These are phyloP conservation scores for Cylloceria caligata DNA, from an alignment of 2,888 invertebrate genomes.

Conservation along the genomic window DNA sequence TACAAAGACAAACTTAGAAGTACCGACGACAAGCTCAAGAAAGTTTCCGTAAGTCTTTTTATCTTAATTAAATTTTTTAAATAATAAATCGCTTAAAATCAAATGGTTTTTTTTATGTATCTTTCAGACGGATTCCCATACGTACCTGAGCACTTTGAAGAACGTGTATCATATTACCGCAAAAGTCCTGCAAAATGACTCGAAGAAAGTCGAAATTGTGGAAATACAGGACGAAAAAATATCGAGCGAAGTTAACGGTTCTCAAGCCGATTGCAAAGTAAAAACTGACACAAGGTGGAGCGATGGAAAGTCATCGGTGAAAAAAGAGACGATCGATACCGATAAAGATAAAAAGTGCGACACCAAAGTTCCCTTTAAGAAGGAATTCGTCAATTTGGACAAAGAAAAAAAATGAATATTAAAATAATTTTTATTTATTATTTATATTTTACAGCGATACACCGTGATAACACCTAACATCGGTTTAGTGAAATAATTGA, in stretches of 20 bases:
- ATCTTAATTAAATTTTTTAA: too few species aligned
- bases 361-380: constrained; percentile 77
- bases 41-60: constrained; percentile 85
- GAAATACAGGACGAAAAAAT: constrained; percentile 83
- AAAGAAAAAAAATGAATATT: constrained; percentile 75
- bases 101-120: neutral
- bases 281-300: constrained; percentile 83
- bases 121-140: constrained; percentile 88
- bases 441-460: constrained; percentile 68
- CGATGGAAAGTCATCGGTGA: constrained; percentile 79
- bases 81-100: too few species aligned
- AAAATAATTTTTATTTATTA: constrained; percentile 68
- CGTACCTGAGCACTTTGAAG: constrained; percentile 88
- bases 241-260: constrained; percentile 80
- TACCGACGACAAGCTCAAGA: constrained; percentile 87
- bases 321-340: constrained; percentile 77
- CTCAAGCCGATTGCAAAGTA: constrained; percentile 80
- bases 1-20: constrained; percentile 87
- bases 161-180: constrained; percentile 82
- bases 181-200: constrained; percentile 80
- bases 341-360: constrained; percentile 82
- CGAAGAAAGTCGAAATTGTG: constrained; percentile 82
- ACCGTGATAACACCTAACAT: constrained; percentile 64
- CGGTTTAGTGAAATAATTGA: constrained; percentile 63
- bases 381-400: constrained; percentile 73